Percentiles rank a stretch among this genome's conserved stretches.
Conservation (phyloP, 2,888 invertebrate genomes). For the Timema cristinae region DNA sequence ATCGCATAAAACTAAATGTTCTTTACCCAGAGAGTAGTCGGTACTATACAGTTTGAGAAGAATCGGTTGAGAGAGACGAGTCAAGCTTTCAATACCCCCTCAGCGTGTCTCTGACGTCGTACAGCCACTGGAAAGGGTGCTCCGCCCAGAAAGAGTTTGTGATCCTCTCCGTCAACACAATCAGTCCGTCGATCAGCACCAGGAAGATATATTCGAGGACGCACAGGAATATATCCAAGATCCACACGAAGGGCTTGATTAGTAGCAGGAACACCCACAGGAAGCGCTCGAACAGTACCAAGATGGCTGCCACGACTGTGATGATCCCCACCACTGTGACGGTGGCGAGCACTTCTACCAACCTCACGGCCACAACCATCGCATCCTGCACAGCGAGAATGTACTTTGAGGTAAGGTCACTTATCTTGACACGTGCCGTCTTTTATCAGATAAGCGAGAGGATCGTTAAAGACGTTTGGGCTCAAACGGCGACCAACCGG, state of each 20-base stretch:
- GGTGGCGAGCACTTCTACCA: constrained; percentile 24
- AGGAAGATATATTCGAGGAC: constrained; percentile 20
- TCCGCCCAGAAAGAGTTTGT: constrained; percentile 18
- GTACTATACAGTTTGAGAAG: no score
- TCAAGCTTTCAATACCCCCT: background rate
- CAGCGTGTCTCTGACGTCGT: constrained; percentile 9
- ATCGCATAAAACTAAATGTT: no score
- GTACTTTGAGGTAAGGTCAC: no score
- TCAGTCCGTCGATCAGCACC: constrained; percentile 20
- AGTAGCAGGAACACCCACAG: constrained; percentile 19
- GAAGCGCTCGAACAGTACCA: constrained; percentile 20
- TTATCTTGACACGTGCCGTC: no score
- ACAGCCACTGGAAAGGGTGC: constrained; percentile 24
- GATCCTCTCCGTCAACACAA: constrained; percentile 12
- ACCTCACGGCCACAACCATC: constrained; percentile 27
- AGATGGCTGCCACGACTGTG: constrained; percentile 15
- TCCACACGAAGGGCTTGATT: constrained; percentile 19
- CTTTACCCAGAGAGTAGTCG: no score
- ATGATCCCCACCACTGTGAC: constrained; percentile 20
- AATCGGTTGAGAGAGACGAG: background rate
- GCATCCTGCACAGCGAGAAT: background rate
- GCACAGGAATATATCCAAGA: constrained; percentile 20
- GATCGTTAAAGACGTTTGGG: no score
- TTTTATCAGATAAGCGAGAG: no score
- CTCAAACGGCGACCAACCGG: no score